phyloP scores from a whole-genome alignment of 2,797 vertebrate species.

The Aldrovandia affinis region DNA sequence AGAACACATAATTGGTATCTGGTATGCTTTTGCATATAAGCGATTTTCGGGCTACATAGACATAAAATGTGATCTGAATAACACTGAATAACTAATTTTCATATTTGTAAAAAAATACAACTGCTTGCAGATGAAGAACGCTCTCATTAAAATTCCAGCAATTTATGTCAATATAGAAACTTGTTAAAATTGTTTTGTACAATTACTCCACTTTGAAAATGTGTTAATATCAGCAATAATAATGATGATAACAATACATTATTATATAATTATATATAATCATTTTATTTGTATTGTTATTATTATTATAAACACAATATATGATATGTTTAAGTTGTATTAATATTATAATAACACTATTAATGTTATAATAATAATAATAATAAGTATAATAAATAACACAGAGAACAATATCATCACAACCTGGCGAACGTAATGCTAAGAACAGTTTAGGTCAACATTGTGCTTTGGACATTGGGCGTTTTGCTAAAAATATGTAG shows the following conservation, averaged over 20 bases:
- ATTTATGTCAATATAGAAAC: background rate
- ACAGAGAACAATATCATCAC: no score
- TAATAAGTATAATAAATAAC: background rate
- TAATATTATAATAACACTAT: background rate
- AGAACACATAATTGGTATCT: background rate
- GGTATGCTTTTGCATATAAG: background rate
- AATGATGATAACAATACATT: background rate
- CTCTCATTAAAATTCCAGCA: background rate
- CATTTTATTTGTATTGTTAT: background rate
- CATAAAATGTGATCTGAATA: background rate
- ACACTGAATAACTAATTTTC: background rate
- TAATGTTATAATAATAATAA: background rate
- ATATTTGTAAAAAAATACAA: background rate
- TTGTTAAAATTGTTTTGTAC: background rate
- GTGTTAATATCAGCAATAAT: no score
- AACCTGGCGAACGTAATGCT: no score
- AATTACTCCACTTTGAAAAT: background rate
- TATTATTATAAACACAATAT: background rate
- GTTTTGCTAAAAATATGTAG: no score
- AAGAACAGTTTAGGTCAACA: no score
- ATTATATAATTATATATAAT: no score
- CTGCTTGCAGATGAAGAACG: background rate
- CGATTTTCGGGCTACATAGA: background rate
- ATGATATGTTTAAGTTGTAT: no score
- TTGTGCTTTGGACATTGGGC: no score